Base-by-base conservation (phyloP, 2,797 vertebrate genomes). In the Myotis daubentonii region DNA sequence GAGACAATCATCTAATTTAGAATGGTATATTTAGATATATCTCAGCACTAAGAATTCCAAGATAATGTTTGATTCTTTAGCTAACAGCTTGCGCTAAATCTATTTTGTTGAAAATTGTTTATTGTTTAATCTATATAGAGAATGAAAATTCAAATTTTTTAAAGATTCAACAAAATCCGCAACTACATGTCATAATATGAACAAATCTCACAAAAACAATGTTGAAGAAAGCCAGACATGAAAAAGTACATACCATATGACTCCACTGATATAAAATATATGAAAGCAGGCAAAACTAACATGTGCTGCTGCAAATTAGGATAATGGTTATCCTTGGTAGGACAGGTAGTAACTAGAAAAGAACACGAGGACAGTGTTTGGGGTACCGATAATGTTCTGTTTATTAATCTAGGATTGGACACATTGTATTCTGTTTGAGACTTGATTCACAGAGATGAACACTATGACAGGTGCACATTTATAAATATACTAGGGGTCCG, bases 141-240 rank as follows among this genome's bases (percentile, higher is more conserved):
- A 89, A 91, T 28, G 15, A 87, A 95, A 93, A 90, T 80, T 76
- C 30, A 62, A 93, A 33, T 75, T 91, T 93, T 93, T 83, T 60
- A 89, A 91, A 89, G 12, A 93, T 70, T 81, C 53, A 91, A 91
- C 19, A 94, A 86, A 71, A 85, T 72, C 74, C 76, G 81, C 12
- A 91, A 49, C 8, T 53, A 92, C 15, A 68, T 65, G 28, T 10
- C 68, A 55, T 66, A 85, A 68, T 57, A 86, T 23, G 28, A 55
- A 91, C 30, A 76, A 72, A 91, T 86, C 30, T 84, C 53, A 57
- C 60, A 44, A 92, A 89, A 10, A 74, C 47, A 85, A 65, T 25
- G 12, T 44, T 84, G n/a, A 93, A 76, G 57, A 89, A 82, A 72
- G 38, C 10, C 30, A 87, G 30, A 93, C 8, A 72, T 38, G 71